phyloP scores from a whole-genome alignment of 1,140 invertebrate species.

The Hyposmocoma kahamanoa region DNA sequence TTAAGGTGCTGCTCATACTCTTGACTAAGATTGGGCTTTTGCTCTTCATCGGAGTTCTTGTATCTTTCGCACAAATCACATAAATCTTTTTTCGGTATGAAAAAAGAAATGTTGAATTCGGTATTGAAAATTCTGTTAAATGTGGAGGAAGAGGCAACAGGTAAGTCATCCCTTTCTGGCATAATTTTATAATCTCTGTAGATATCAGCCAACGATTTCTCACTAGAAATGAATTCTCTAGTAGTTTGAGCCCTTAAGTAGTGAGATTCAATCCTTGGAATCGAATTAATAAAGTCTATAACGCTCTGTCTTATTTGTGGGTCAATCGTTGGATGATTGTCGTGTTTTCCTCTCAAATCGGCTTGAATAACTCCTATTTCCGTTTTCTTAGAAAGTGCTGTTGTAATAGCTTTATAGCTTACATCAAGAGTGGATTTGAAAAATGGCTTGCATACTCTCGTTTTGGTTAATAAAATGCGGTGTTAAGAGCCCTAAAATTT shows the following conservation, averaged over 20 bases:
- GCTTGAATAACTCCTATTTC: slow-evolving; percentile 13
- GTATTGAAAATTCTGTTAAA: slow-evolving; percentile 43
- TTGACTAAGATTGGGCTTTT: slow-evolving; percentile 19
- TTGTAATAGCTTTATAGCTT: slow-evolving; percentile 12
- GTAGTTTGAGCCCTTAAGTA: slow-evolving; percentile 29
- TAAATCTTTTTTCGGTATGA: slow-evolving; percentile 54
- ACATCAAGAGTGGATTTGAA: background rate
- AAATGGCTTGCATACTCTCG: background rate
- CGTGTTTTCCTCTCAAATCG: slow-evolving; percentile 2
- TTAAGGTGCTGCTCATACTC: slow-evolving; percentile 33
- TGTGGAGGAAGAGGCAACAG: too few relatives aligned
- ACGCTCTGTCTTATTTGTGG: slow-evolving; percentile 4
- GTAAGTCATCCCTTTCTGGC: too few relatives aligned
- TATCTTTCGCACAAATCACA: slow-evolving; percentile 42
- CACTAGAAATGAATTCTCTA: slow-evolving; percentile 42
- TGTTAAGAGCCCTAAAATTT: too few relatives aligned
- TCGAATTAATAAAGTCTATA: slow-evolving; percentile 31
- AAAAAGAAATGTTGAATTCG: slow-evolving; percentile 45
- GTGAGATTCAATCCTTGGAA: slow-evolving; percentile 38
- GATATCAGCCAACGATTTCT: slow-evolving; percentile 27
- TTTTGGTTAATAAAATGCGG: background rate
- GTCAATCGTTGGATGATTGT: background rate
- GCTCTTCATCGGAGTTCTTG: slow-evolving; percentile 29
- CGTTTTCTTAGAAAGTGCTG: slow-evolving; percentile 21
- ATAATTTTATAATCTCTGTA: slow-evolving; percentile 32